Evolutionary conservation across 1,140 invertebrate species (phyloP).

Genomic region (Heliothis virescens): DNA sequence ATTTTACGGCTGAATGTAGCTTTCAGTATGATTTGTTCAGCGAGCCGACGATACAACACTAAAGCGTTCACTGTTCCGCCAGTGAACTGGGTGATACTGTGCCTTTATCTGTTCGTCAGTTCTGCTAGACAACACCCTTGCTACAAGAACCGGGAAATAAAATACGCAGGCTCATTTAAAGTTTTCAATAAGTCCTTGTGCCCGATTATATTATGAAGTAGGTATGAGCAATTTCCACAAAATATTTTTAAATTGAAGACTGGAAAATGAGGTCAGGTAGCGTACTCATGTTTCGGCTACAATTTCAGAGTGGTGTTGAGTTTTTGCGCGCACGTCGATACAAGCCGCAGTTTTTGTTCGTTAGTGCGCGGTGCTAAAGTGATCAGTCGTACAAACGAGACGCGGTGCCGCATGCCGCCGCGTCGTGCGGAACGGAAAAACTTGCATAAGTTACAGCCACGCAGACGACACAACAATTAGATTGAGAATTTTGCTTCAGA

Average conservation of each 20-base stretch:
- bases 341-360: conserved; percentile 28
- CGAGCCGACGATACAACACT: no score
- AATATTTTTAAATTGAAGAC: not conserved
- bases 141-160: no score
- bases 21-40: not conserved
- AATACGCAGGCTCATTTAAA: no score
- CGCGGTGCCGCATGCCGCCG: not conserved
- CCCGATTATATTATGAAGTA: no score
- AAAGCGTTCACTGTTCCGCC: no score
- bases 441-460: conserved; percentile 15
- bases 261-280: not conserved
- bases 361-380: conserved; percentile 16
- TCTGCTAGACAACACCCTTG: no score
- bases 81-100: no score
- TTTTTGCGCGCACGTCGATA: not conserved
- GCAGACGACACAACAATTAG: not conserved
- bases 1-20: not conserved
- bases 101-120: no score
- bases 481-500: not conserved
- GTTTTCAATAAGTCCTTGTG: no score
- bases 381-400: conserved; percentile 16
- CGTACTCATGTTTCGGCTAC: not conserved
- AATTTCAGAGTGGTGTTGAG: not conserved
- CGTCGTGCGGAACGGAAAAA: conserved; percentile 1
- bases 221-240: no score